phyloP scores from a whole-genome alignment of 2,797 vertebrate genomes.

The Acanthornis magna region DNA sequence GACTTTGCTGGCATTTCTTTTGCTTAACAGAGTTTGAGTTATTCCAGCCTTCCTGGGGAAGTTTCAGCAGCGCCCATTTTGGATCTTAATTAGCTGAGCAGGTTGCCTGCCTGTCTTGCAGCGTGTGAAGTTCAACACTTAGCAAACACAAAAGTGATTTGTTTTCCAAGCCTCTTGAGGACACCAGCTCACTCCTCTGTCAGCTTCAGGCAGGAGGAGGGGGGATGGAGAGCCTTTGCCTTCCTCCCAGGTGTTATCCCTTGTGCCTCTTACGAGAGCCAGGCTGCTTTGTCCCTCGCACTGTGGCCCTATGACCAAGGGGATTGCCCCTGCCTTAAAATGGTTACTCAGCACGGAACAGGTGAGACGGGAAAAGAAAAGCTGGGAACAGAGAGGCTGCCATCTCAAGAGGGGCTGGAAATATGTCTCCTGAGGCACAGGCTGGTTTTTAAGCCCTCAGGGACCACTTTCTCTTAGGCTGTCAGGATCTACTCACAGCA shows the following conservation, averaged over 20 bases:
- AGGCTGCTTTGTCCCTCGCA: background rate
- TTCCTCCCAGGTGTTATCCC: background rate
- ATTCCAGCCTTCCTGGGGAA: background rate
- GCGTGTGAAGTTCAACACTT: slow-evolving; percentile 2
- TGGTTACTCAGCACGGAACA: background rate
- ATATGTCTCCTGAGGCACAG: background rate
- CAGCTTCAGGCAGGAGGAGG: background rate
- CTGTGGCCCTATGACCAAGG: background rate
- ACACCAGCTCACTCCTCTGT: background rate
- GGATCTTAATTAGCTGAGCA: background rate
- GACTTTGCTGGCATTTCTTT: background rate
- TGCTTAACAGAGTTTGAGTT: background rate
- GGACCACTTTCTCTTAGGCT: background rate
- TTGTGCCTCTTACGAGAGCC: too few species aligned
- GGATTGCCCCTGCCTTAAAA: background rate
- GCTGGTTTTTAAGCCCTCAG: background rate
- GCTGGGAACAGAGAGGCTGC: background rate
- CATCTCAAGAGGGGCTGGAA: background rate
- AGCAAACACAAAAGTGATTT: background rate
- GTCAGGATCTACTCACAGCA: background rate
- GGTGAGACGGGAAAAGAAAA: background rate
- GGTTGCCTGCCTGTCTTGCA: background rate
- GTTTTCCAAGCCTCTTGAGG: background rate
- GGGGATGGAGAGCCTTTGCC: background rate
- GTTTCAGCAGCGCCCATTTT: background rate